A percentile compares a stretch with the other conserved stretches of the same genome.
phyloP scores from a whole-genome alignment of 2,888 invertebrate species.

The Microctonus hyperodae region DNA sequence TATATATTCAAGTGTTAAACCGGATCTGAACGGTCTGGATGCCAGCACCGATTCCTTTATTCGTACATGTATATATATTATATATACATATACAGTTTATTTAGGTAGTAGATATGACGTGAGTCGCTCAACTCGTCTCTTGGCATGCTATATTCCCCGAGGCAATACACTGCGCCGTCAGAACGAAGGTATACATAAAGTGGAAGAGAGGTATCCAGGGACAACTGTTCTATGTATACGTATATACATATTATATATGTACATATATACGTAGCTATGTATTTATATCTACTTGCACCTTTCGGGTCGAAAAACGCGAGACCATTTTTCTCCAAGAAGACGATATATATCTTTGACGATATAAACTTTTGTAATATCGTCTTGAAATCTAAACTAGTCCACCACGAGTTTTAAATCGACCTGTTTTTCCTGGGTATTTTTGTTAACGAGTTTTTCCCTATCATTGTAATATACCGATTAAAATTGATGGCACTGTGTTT shows the following conservation, averaged over 20 bases:
- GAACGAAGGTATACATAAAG: constrained; percentile 1
- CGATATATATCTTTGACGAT: constrained; percentile 34
- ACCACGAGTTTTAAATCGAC: constrained; percentile 10
- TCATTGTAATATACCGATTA: neutral
- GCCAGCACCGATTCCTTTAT: neutral
- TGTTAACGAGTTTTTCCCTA: neutral
- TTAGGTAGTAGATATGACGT: neutral
- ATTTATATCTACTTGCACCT: neutral
- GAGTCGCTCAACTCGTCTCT: neutral
- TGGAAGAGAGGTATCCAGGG: constrained; percentile 5
- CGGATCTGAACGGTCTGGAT: neutral
- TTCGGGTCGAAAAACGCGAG: neutral
- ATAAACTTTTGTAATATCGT: constrained; percentile 36
- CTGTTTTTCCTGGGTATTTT: constrained; percentile 1
- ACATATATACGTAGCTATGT: neutral
- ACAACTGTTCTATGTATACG: neutral
- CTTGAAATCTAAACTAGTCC: constrained; percentile 13
- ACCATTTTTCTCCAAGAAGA: constrained; percentile 9
- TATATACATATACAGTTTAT: neutral
- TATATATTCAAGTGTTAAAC: neutral
- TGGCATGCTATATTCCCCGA: constrained; percentile 2
- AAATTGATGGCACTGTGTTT: neutral
- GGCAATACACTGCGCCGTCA: neutral
- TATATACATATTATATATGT: constrained; percentile 3
- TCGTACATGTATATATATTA: neutral